Evolutionary conservation across 2,888 invertebrate genomes (phyloP), one percentile per base, ranked within the genome.

Genomic region (Dryomyza anilis): DNA sequence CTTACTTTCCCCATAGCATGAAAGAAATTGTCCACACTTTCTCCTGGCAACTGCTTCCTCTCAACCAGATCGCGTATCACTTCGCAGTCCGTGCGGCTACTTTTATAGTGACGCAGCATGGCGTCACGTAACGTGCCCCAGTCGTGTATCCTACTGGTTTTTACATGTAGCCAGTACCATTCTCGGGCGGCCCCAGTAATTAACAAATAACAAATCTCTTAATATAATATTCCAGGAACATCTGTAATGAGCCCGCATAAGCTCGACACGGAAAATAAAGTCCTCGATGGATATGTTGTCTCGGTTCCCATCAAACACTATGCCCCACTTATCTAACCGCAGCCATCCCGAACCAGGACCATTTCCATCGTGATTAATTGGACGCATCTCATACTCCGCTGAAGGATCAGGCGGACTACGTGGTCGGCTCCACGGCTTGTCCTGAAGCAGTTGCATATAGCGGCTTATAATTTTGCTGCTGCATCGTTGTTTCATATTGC

Each of bases 221-320:
- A 33, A 33, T 6, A 33, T 33, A 6, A 8, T 12, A 6, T 12
- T 33, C 33, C 33, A 33, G 6, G 33, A 8, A 12, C 33, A 33
- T 8, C n/a, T 7, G 23, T 64, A 55, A 5, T 59, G 33, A 1
- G n/a, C 7, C 16, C 55, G 59, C 25, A 64, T 19, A 30, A 43
- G 29, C n/a, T 57, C 64, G 1, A 64, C 4, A 14, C 64, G 58
- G 12, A 58, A 58, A 1, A 64, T 27, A n/a, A 64, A 64, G 30
- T 64, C 64, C 0, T 50, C 57, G 2, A 39, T 8, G 1, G 46
- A 25, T 3, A 63, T 8, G 0, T 16, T 21, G 23, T 50, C 39
- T 1, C 25, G 14, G n/a, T 25, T 46, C 1, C 64, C 58, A 21
- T 50, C 43, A n/a, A 64, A 59, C 14, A 43, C 33, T 12, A 64